Evolutionary conservation across 2,888 invertebrate species (phyloP), one percentile per base, ranked within the genome.

Genomic region (Halictus ligatus): DNA sequence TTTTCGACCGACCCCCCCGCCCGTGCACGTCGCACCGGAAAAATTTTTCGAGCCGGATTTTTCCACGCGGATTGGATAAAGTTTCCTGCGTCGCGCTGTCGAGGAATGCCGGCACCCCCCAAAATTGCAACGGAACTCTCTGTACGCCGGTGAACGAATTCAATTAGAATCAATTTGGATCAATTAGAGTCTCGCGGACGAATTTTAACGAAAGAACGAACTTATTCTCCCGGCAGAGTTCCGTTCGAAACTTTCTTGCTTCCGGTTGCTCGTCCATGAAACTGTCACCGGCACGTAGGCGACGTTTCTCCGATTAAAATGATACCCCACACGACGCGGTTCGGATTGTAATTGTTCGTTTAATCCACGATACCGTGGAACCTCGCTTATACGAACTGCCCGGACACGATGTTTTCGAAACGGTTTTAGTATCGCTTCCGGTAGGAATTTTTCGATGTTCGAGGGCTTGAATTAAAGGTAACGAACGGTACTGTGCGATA

Each of bases 1-100:
- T 46, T 50, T 73, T 64, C 78, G 69, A 71, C 58, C 46, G 7
- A 13, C 40, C 35, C n/a, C n/a, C n/a, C n/a, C n/a, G n/a, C n/a
- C 54, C 18, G 12, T 18, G 1, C 21, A 8, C n/a, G 40, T 54
- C 54, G 54, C n/a, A 0, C 69, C 8, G 67, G 29, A 12, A n/a
- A 54, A 35, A 50, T 50, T 25, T 69, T 15, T 2, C 50, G 10
- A 25, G 25, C 35, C 10, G 40, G 21, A 40, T 71, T 43, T 50
- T 71, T 69, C 18, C 35, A 8, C 5, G 21, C 71, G 50, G 7
- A 48, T 54, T 13, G 35, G 12, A 48, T 18, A 21, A 64, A n/a
- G 13, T 71, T 71, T n/a, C 43, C 13, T n/a, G 1, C 5, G n/a
- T 43, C 21, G 40, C 21, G 10, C 18, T 40, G 21, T 5, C 67